Evolutionary conservation across 2,113 vertebrate genomes (phyloP).

Genomic region (Pygoscelis antarcticus): DNA sequence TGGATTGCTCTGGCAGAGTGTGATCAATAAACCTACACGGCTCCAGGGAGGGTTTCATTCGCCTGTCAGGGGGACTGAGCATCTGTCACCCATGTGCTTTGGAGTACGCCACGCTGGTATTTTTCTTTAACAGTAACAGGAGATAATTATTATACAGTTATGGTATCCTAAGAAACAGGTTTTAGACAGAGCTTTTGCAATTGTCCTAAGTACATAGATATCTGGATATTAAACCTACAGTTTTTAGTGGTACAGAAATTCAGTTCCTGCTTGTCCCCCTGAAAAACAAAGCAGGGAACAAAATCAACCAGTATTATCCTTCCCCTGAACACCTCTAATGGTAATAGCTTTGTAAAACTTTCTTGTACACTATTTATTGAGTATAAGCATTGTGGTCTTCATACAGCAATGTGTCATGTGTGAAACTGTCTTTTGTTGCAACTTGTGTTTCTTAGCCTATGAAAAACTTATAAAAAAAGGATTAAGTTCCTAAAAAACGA

Average conservation of each 20-base stretch:
- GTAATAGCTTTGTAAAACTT: not conserved
- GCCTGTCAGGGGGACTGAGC: not conserved
- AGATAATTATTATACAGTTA: not conserved
- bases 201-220: not conserved
- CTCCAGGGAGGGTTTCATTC: not conserved
- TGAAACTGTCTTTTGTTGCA: not conserved
- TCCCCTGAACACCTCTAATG: not conserved
- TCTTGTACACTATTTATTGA: not conserved
- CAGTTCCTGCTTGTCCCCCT: rapidly evolving
- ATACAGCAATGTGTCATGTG: not conserved
- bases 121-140: not conserved
- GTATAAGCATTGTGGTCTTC: not conserved
- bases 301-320: not conserved
- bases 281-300: not conserved
- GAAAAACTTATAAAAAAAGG: not conserved
- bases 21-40: rapidly evolving
- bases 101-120: not conserved
- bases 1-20: not conserved
- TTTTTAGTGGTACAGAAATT: not conserved
- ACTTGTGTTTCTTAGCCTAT: not conserved
- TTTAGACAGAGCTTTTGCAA: not conserved
- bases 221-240: not conserved
- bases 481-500: not conserved
- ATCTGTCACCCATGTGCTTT: not conserved
- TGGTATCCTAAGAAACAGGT: not conserved